Percentiles rank a stretch among this genome's conserved stretches.
These are phyloP conservation scores for Coreoperca whiteheadi DNA, from an alignment of 2,113 vertebrate genomes.

Conservation along the genomic window DNA sequence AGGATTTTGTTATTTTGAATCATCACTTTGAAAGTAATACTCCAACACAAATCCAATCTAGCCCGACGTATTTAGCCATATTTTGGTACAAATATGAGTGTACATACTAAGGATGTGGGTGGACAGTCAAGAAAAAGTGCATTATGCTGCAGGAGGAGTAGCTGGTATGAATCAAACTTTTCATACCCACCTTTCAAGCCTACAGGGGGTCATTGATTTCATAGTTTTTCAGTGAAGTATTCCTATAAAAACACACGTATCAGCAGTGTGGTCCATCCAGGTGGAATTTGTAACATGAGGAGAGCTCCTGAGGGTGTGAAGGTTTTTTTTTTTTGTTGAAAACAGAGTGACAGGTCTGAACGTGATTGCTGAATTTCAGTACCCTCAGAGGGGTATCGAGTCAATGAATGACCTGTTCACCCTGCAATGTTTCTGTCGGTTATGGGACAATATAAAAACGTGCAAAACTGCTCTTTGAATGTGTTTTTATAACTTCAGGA, in stretches of 20 bases:
- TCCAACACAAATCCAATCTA: background rate
- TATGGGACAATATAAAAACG: background rate
- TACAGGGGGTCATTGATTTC: background rate
- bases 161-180: background rate
- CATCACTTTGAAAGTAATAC: background rate
- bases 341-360: constrained; percentile 29
- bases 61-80: background rate
- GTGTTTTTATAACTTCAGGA: background rate
- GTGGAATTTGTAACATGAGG: constrained; percentile 38
- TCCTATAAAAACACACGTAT: constrained; percentile 1
- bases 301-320: constrained; percentile 8
- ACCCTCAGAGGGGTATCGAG: background rate
- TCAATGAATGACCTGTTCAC: background rate
- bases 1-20: too few species aligned
- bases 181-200: background rate
- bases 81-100: background rate
- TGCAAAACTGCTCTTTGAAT: background rate
- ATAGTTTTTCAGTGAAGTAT: background rate
- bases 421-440: background rate
- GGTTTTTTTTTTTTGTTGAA: background rate
- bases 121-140: background rate
- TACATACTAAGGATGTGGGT: background rate
- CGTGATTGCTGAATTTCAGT: constrained; percentile 14
- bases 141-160: background rate
- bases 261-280: background rate